These are phyloP conservation scores for Oxytorus armatus DNA, from an alignment of 2,888 invertebrate species.

Conservation along the genomic window DNA sequence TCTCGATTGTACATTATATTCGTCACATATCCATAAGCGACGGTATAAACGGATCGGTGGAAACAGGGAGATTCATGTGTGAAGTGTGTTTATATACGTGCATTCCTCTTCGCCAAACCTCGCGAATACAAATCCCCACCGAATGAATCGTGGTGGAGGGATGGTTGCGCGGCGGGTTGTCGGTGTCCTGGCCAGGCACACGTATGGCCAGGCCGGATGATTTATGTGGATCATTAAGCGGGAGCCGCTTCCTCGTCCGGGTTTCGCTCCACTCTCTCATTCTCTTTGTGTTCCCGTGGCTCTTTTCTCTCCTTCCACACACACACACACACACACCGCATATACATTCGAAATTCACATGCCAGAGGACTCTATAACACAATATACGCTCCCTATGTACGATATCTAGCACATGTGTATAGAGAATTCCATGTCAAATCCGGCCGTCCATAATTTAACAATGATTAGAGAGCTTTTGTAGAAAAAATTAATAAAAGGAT, in stretches of 20 bases:
- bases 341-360: slow-evolving; percentile 20
- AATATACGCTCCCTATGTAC: slow-evolving; percentile 14
- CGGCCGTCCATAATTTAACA: not conserved
- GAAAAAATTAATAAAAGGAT: too few species aligned
- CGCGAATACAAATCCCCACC: slow-evolving; percentile 29
- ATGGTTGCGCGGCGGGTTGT: slow-evolving; percentile 56
- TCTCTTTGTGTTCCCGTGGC: slow-evolving; percentile 4
- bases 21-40: slow-evolving; percentile 53
- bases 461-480: slow-evolving; percentile 7
- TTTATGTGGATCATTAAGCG: slow-evolving; percentile 71
- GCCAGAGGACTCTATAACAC: slow-evolving; percentile 9
- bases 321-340: slow-evolving; percentile 8
- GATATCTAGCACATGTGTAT: slow-evolving; percentile 15
- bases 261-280: slow-evolving; percentile 46
- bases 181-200: slow-evolving; percentile 63
- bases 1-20: slow-evolving; percentile 41
- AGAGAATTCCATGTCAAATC: slow-evolving; percentile 25
- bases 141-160: slow-evolving; percentile 17
- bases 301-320: slow-evolving; percentile 45
- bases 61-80: slow-evolving; percentile 28
- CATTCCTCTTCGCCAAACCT: slow-evolving; percentile 19
- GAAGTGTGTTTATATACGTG: not conserved
- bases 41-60: slow-evolving; percentile 36
- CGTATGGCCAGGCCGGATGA: slow-evolving; percentile 65
- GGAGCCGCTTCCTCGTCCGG: slow-evolving; percentile 59